These are phyloP conservation scores for Cephus sareptanus DNA, from an alignment of 2,888 invertebrate species.

Conservation along the genomic window DNA sequence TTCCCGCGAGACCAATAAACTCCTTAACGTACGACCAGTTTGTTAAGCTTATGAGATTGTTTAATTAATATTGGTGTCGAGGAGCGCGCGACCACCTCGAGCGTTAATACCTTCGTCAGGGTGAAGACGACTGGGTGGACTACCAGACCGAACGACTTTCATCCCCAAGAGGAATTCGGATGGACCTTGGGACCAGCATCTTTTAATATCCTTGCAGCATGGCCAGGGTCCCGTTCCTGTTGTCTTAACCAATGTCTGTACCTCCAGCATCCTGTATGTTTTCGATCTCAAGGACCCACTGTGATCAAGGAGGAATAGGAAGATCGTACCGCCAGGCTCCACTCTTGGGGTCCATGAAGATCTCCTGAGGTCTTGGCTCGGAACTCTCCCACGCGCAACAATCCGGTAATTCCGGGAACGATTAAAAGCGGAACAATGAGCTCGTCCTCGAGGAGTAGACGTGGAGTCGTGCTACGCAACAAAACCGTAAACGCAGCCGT, in stretches of 20 bases:
- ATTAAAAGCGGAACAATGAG: constrained; percentile 54
- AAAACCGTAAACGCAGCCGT: constrained; percentile 51
- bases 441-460: constrained; percentile 11
- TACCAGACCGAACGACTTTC: background rate
- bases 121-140: background rate
- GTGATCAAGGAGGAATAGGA: no score
- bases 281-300: no score
- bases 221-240: no score
- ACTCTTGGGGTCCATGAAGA: no score
- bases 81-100: constrained; percentile 57
- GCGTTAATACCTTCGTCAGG: constrained; percentile 36
- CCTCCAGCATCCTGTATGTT: no score
- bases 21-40: constrained; percentile 59
- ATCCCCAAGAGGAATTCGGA: no score
- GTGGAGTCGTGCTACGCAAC: constrained; percentile 46
- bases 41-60: constrained; percentile 63
- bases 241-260: no score
- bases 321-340: no score
- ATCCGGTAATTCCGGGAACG: constrained; percentile 52
- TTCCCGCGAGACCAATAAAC: constrained; percentile 59
- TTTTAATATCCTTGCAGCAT: no score
- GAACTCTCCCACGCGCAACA: constrained; percentile 47
- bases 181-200: no score
- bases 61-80: constrained; percentile 64
- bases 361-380: background rate